Conservation (phyloP, 2,888 invertebrate genomes). For the Antheraea yamamai region DNA sequence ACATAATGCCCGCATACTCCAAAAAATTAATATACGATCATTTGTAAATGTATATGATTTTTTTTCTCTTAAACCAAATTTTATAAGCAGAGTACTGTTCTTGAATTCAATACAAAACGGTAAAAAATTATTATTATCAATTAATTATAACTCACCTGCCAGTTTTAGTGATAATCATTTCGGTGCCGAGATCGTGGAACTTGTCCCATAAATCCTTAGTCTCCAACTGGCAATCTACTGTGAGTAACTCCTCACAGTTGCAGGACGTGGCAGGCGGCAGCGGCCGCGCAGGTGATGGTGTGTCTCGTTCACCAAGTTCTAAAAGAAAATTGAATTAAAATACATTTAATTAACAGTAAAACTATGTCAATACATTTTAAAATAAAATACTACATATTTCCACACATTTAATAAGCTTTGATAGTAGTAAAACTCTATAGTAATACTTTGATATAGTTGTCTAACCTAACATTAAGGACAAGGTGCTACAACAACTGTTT, state of each 20-base stretch:
- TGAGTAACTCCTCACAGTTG: constrained; percentile 91
- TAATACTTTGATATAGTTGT: no score
- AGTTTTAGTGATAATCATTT: constrained; percentile 99
- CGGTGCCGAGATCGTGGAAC: constrained; percentile 96
- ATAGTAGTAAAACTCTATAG: no score
- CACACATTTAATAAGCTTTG: no score
- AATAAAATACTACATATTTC: background rate
- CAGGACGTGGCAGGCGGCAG: constrained; percentile 82
- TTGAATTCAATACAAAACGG: background rate
- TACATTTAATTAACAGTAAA: background rate
- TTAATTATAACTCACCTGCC: constrained; percentile 88
- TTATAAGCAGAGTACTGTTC: background rate
- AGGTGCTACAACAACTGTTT: no score
- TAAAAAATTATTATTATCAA: background rate
- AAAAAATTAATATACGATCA: background rate
- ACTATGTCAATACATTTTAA: background rate
- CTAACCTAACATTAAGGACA: no score
- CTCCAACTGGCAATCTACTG: constrained; percentile 95
- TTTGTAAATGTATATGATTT: background rate
- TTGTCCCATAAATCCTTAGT: constrained; percentile 99
- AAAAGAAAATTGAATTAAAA: constrained; percentile 25
- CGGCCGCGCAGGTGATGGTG: constrained; percentile 74
- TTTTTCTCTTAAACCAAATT: background rate
- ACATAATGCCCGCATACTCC: no score
- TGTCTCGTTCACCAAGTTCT: constrained; percentile 78